phyloP scores from a whole-genome alignment of 1,140 invertebrate genomes.

The Bemisia tabaci region DNA sequence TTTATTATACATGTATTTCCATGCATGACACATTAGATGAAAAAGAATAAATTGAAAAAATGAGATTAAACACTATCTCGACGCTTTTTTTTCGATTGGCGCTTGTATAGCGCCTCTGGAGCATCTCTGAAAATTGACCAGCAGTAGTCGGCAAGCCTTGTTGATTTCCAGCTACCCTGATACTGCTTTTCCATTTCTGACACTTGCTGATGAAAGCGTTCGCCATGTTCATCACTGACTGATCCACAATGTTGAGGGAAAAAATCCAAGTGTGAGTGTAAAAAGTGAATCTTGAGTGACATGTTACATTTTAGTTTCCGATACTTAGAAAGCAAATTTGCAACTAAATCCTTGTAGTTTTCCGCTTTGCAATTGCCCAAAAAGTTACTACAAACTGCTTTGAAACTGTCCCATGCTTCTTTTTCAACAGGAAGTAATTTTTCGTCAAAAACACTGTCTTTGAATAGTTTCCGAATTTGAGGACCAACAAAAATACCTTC shows the following conservation, averaged over 20 bases:
- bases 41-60: no score
- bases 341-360: background rate
- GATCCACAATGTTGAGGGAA: conserved; percentile 28
- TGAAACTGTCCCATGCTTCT: conserved; percentile 7
- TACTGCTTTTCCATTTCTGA: background rate
- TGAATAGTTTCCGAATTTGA: background rate
- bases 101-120: background rate
- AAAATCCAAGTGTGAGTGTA: conserved; percentile 29
- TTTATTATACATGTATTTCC: no score
- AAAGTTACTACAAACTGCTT: conserved; percentile 1
- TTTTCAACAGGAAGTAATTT: conserved; percentile 7
- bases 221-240: conserved; percentile 24
- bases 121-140: background rate
- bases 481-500: conserved; percentile 17
- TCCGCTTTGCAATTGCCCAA: background rate
- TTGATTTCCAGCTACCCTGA: background rate
- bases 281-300: conserved; percentile 22
- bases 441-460: conserved; percentile 10
- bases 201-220: conserved; percentile 15
- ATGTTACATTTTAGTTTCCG: background rate
- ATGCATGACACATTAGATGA: no score
- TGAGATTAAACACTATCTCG: no score
- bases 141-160: conserved; percentile 3
- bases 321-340: background rate
- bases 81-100: no score